Base-by-base conservation (phyloP, 2,888 invertebrate species). In the Eugnorisma glareosa region DNA sequence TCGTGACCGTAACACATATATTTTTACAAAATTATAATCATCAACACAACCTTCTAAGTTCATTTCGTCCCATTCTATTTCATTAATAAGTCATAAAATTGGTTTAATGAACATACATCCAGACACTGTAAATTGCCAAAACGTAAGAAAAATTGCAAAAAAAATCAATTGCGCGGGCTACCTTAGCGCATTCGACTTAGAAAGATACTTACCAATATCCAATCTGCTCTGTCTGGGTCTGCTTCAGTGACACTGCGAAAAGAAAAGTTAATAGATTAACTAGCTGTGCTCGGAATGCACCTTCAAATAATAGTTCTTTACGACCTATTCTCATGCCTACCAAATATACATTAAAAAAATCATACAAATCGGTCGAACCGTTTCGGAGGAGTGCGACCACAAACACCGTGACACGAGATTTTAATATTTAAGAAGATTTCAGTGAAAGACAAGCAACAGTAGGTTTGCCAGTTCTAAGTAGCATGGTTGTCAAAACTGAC, bases 241-340 rank as follows among this genome's bases (percentile, higher is more conserved):
- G 7, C 4, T 57, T 43, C 15, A 64, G 43, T 1, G 5, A 37
- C 35, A 82, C 11, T 82, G 83, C 13, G 61, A 73, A 83, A 45
- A 43, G 35, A 51, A 43, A 54, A 37, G 15, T 11, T 21, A 3
- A 18, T 1, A 28, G 18, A 51, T 51, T 15, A 61, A n/a, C n/a
- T n/a, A n/a, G n/a, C n/a, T n/a, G n/a, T n/a, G n/a, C n/a, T n/a
- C n/a, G n/a, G n/a, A n/a, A n/a, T n/a, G n/a, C n/a, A n/a, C n/a
- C n/a, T n/a, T n/a, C n/a, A n/a, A n/a, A n/a, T n/a, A n/a, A n/a
- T n/a, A n/a, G n/a, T n/a, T n/a, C n/a, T n/a, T n/a, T n/a, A n/a
- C n/a, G n/a, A n/a, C n/a, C n/a, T n/a, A n/a, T n/a, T n/a, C n/a
- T n/a, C n/a, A n/a, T n/a, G n/a, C n/a, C n/a, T n/a, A n/a, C n/a